phyloP scores from a whole-genome alignment of 2,888 invertebrate species.

The Biston stratarius region DNA sequence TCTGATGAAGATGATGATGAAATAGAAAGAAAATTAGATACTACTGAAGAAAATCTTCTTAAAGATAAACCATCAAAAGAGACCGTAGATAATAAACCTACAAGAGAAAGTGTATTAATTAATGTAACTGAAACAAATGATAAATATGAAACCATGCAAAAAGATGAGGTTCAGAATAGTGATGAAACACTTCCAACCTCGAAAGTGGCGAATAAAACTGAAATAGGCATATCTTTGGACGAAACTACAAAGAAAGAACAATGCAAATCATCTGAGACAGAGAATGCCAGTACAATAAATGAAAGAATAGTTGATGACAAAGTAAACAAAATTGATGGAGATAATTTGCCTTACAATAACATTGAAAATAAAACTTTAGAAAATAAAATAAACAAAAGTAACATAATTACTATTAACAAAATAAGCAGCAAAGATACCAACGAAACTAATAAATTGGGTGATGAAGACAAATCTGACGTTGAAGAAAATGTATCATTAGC shows the following conservation, averaged over 20 bases:
- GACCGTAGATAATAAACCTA: background rate
- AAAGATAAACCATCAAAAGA: background rate
- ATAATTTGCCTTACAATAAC: background rate
- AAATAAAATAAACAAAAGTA: background rate
- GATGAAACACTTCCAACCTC: background rate
- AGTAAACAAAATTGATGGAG: constrained; percentile 5
- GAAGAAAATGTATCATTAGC: constrained; percentile 27
- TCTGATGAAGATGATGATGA: constrained; percentile 76
- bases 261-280: background rate
- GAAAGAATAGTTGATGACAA: constrained; percentile 13
- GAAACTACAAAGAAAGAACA: background rate
- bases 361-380: constrained; percentile 10
- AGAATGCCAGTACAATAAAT: background rate
- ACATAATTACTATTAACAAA: background rate
- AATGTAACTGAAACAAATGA: constrained; percentile 5
- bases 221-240: background rate
- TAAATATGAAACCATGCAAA: background rate
- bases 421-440: background rate
- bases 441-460: constrained; percentile 1
- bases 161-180: background rate
- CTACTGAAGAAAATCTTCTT: background rate
- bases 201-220: background rate
- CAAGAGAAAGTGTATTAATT: background rate
- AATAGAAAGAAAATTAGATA: constrained; percentile 4
- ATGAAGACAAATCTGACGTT: constrained; percentile 18